These are phyloP conservation scores for Brotula barbata DNA, from an alignment of 2,797 vertebrate genomes.

Conservation along the genomic window DNA sequence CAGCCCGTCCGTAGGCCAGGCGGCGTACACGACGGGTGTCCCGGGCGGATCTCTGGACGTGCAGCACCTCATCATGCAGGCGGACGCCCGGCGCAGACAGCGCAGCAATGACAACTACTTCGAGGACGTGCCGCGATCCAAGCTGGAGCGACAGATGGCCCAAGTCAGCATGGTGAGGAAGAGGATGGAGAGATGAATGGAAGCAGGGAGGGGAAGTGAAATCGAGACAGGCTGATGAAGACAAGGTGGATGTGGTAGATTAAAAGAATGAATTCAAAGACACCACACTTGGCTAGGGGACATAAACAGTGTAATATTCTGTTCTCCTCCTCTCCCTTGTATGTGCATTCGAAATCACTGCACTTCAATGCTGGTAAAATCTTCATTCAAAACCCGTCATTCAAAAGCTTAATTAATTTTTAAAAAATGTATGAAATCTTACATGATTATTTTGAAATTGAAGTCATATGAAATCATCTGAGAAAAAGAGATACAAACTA, in stretches of 20 bases:
- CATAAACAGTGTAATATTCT: too few species aligned
- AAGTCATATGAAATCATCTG: too few species aligned
- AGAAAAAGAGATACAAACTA: too few species aligned
- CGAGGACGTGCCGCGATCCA: slow-evolving; percentile 97
- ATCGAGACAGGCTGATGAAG: slow-evolving; percentile 33
- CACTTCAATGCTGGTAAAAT: too few species aligned
- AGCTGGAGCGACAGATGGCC: slow-evolving; percentile 99
- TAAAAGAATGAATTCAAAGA: too few species aligned
- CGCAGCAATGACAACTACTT: slow-evolving; percentile 99
- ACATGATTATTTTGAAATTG: too few species aligned
- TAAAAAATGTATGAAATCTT: too few species aligned
- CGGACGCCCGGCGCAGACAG: slow-evolving; percentile 96
- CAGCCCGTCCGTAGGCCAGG: slow-evolving; percentile 94
- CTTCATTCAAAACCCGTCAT: too few species aligned
- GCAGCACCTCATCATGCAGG: slow-evolving; percentile 99
- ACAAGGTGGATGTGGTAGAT: slow-evolving; percentile 15
- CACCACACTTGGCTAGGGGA: too few species aligned
- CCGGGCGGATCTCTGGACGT: slow-evolving; percentile 96
- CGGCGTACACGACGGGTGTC: slow-evolving; percentile 87
- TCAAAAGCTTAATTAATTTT: too few species aligned
- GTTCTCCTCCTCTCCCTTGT: too few species aligned
- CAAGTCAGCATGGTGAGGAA: slow-evolving; percentile 92
- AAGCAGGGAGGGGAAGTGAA: slow-evolving; percentile 12
- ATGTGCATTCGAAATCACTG: too few species aligned
- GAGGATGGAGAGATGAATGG: slow-evolving; percentile 54